Percentiles rank a stretch among this genome's conserved stretches.
phyloP scores from a whole-genome alignment of 1,140 invertebrate species.

The Solenopsis invicta region DNA sequence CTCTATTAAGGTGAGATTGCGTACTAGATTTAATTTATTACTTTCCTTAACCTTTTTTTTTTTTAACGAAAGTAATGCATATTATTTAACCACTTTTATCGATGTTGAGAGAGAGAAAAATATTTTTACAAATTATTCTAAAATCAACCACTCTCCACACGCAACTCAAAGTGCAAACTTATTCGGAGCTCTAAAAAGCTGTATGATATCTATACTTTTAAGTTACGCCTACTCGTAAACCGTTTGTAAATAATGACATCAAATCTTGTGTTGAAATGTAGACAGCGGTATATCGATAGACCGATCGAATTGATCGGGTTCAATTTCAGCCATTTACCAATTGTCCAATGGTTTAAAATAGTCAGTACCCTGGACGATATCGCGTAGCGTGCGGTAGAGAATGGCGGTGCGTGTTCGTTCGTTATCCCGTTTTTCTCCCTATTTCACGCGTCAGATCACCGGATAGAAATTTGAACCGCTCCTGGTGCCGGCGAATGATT shows the following conservation, averaged over 20 bases:
- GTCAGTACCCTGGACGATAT: background rate
- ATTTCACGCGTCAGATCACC: conserved; percentile 44
- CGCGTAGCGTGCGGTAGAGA: conserved; percentile 23
- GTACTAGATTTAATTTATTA: conserved; percentile 24
- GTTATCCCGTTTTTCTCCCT: conserved; percentile 39
- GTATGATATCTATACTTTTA: no score
- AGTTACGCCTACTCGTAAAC: background rate
- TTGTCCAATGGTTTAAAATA: conserved; percentile 23
- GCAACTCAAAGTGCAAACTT: background rate
- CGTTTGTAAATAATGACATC: background rate
- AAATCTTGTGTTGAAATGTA: background rate
- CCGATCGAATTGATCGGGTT: conserved; percentile 26
- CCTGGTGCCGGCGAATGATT: conserved; percentile 38
- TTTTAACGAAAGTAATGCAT: background rate
- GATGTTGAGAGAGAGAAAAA: background rate
- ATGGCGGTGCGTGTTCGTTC: conserved; percentile 22
- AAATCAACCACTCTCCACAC: no score
- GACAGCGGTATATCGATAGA: background rate
- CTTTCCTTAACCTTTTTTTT: background rate
- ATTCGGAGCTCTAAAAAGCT: background rate
- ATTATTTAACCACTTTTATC: background rate
- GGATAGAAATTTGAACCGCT: conserved; percentile 43
- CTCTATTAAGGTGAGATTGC: conserved; percentile 29
- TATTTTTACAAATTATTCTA: no score
- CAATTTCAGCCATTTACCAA: conserved; percentile 45